Evolutionary conservation across 2,113 vertebrate genomes (phyloP), one percentile per base, ranked within the genome.

Genomic region (Todiramphus chloris): DNA sequence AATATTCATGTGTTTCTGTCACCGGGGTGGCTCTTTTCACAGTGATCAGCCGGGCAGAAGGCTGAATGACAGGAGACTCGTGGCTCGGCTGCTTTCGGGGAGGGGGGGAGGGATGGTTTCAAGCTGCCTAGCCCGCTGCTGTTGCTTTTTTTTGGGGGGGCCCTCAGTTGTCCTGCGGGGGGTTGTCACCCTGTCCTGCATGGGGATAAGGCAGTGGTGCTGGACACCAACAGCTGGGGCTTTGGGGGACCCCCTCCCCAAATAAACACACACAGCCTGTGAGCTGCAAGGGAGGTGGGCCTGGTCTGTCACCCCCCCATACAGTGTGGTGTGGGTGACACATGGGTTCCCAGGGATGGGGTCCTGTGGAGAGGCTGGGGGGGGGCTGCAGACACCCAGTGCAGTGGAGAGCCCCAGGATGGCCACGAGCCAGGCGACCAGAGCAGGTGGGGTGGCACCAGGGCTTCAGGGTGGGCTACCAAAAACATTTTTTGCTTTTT

Each of bases 1-100:
- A 98, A 98, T 98, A 98, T 98, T 98, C 98, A 98, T 98, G 98
- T 97, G 97, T 96, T 96, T 93, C 97, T 96, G 93, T 95, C 96
- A 96, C 95, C 98, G 98, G 98, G 97, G 95, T 89, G 96, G 97
- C 98, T 98, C 98, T 97, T 97, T 98, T 98, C 98, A 98, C 87
- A 95, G 85, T 95, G 97, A 98, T 96, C 97, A 97, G 95, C 97
- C 98, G 94, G 96, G 97, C 98, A 98, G 98, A 98, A 98, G 98
- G 97, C 97, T 98, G 98, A 97, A 76, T 99, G 98, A 98, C 98
- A 98, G 98, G 96, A 98, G 98, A 96, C 98, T 98, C 98, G 98
- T 99, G 98, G 98, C 97, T 96, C 98, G 97, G 97, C 98, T 88
- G 98, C 98, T 97, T 97, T 85, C 37, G 35, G 77, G 39, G 13